Base-by-base conservation (phyloP, 2,797 vertebrate genomes). In the Tinamus major region DNA sequence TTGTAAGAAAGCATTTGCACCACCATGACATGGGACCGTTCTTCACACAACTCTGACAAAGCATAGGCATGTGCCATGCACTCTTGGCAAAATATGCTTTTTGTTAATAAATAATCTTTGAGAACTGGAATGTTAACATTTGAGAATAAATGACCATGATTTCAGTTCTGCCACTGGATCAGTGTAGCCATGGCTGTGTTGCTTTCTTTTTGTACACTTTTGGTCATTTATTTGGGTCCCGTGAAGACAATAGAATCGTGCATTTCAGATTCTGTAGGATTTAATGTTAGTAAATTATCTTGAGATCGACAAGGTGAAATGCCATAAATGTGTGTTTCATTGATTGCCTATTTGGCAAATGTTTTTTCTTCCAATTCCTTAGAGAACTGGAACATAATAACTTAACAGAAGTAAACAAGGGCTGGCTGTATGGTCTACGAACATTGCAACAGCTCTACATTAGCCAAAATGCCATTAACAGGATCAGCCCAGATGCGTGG, bases 381-480 rank as follows among this genome's bases (percentile, higher is more conserved):
- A 99, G 99, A 85, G 99, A 99, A 93, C 96, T 99, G 79, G 99
- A 99, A 94, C 98, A 99, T 97, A 99, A 99, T 97, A 99, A 99
- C 97, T 97, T 99, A 85, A 99, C 99, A 6, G 98, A 99, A 97
- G 98, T 99, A 96, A 99, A 98, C 97, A 99, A 99, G 96, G 99
- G 99, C 61, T 99, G 99, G 99, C 97, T 99, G 8, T 99, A 99
- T 48, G 99, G 99, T 63, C 97, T 99, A 81, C 97, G 98, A 95
- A 98, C 98, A 83, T 97, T 99, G 78, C 98, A 99, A 5, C 97
- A 98, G 37, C 98, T 99, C 79, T 98, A 98, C 26, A 94, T 99
- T 92, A 98, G 97, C 97, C 99, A 99, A 94, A 99, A 99, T 93
- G 97, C 98, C 79, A 98, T 99, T 75, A 97, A 97, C 95, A 97